phyloP scores from a whole-genome alignment of 2,797 vertebrate genomes.

The Australoheros facetus region DNA sequence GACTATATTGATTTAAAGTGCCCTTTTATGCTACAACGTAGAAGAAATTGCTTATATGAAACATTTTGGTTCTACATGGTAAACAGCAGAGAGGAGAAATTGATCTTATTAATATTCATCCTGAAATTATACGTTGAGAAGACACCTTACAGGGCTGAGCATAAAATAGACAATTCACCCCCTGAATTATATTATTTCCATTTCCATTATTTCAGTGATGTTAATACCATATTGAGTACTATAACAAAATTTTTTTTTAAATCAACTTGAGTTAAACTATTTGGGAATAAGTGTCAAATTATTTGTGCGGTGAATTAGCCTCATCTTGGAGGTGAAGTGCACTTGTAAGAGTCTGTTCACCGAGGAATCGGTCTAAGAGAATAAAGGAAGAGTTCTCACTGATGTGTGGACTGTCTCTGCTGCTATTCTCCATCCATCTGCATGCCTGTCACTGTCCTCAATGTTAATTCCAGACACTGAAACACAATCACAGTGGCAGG shows the following conservation, averaged over 20 bases:
- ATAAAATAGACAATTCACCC: conserved; percentile 10
- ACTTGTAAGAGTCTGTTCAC: conserved; percentile 17
- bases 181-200: conserved; percentile 15
- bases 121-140: conserved; percentile 31
- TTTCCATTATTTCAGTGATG: conserved; percentile 28
- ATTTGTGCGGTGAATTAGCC: conserved; percentile 19
- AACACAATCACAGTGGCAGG: conserved; percentile 64
- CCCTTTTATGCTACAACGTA: conserved; percentile 23
- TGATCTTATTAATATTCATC: conserved; percentile 32
- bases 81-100: conserved; percentile 29
- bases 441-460: conserved; percentile 53
- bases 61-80: conserved; percentile 25
- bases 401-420: conserved; percentile 12
- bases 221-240: conserved; percentile 8
- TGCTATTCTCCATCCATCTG: conserved; percentile 43
- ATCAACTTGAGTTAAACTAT: conserved; percentile 23
- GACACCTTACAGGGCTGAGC: conserved; percentile 4
- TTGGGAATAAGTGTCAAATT: conserved; percentile 24
- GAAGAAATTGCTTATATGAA: conserved; percentile 33
- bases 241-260: background rate
- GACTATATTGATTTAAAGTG: conserved; percentile 29
- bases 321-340: conserved; percentile 13
- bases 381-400: conserved; percentile 22
- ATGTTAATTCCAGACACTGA: conserved; percentile 66
- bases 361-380: conserved; percentile 2